These are phyloP conservation scores for Brachyalestes nurse DNA, from an alignment of 2,797 vertebrate genomes.

Conservation along the genomic window DNA sequence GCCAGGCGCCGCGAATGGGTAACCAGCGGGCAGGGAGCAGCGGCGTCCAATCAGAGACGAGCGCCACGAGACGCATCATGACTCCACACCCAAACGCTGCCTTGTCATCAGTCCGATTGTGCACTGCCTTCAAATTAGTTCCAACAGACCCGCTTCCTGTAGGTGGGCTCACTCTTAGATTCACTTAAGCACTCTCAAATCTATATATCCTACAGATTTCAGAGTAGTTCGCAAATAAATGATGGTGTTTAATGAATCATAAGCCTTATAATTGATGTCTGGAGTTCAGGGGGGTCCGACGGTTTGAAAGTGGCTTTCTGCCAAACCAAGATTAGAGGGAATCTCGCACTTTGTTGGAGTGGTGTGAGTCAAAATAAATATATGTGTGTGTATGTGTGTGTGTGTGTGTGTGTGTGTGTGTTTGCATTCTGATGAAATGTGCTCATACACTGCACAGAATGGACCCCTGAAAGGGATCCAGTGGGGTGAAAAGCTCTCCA, in stretches of 20 bases:
- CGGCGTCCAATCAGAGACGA: conserved; percentile 13
- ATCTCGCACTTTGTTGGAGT: background rate
- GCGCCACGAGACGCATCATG: conserved; percentile 2
- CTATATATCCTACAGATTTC: background rate
- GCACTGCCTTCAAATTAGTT: conserved; percentile 7
- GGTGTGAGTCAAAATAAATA: background rate
- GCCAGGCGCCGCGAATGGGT: background rate
- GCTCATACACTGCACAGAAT: background rate
- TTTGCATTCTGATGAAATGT: conserved; percentile 7
- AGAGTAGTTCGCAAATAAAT: background rate
- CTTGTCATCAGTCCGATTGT: conserved; percentile 7
- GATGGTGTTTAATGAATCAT: background rate
- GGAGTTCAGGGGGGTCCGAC: background rate
- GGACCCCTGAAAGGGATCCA: background rate
- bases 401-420: conserved; percentile 14
- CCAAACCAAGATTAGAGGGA: background rate
- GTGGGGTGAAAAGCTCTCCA: conserved; percentile 6
- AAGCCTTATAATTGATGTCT: background rate
- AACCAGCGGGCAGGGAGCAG: background rate
- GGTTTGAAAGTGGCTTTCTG: background rate
- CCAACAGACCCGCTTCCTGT: background rate
- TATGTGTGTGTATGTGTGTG: background rate
- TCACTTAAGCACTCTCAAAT: background rate
- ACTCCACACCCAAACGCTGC: conserved; percentile 6
- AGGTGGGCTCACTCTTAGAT: background rate